Percentiles rank a stretch among this genome's conserved stretches.
Conservation (phyloP, 2,888 invertebrate species). For the Scrobipalpa costella region DNA sequence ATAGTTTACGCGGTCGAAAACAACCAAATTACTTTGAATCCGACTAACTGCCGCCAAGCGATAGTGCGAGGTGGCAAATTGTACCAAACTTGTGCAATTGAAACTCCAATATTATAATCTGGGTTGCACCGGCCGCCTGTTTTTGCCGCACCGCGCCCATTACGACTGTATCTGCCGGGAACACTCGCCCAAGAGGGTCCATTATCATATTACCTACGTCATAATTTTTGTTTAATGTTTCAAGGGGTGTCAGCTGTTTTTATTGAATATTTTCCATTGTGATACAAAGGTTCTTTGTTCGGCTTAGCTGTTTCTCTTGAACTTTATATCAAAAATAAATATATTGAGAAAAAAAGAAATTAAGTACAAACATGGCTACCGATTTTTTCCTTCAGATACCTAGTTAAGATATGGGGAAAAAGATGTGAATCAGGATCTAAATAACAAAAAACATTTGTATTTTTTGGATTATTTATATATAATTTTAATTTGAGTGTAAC, state of each 20-base stretch:
- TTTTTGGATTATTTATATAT: no score
- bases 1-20: constrained; percentile 22
- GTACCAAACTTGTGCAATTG: constrained; percentile 76
- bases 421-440: no score
- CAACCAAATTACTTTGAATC: constrained; percentile 30
- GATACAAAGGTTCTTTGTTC: no score
- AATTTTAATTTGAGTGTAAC: no score
- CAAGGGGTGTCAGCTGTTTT: constrained; percentile 15
- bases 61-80: constrained; percentile 73
- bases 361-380: no score
- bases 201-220: constrained; percentile 30
- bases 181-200: constrained; percentile 47
- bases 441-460: no score
- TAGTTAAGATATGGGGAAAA: no score
- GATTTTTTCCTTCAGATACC: no score
- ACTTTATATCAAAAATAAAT: no score
- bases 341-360: no score
- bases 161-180: constrained; percentile 62
- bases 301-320: neutral
- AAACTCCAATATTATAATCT: constrained; percentile 77
- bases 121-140: constrained; percentile 64
- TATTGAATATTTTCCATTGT: neutral
- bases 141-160: constrained; percentile 62
- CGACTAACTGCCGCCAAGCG: constrained; percentile 42
- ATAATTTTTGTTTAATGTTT: constrained; percentile 29